Evolutionary conservation across 2,797 vertebrate species (phyloP).

Genomic region (Phrynocephalus forsythii): DNA sequence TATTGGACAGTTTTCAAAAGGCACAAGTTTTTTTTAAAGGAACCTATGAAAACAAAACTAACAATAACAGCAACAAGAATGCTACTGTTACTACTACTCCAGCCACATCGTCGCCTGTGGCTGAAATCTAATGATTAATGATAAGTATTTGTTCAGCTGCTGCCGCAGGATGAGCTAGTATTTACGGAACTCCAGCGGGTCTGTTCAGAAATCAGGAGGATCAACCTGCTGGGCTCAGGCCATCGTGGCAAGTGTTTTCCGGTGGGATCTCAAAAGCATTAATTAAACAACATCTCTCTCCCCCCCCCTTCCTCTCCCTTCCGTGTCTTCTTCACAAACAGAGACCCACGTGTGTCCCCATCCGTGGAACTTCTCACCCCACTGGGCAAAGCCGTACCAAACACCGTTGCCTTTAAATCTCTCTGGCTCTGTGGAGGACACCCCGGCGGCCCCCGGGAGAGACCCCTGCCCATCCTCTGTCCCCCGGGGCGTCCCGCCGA

Average conservation of each 20-base stretch:
- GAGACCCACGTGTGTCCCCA: slow-evolving; percentile 73
- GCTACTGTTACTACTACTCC: too few species aligned
- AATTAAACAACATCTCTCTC: background rate
- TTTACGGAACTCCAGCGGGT: too few species aligned
- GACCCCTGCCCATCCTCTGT: slow-evolving; percentile 66
- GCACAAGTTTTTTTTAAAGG: too few species aligned
- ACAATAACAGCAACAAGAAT: too few species aligned
- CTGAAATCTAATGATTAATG: too few species aligned
- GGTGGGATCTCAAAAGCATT: background rate
- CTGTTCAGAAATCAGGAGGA: too few species aligned
- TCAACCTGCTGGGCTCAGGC: too few species aligned
- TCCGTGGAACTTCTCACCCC: slow-evolving; percentile 74
- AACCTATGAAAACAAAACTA: too few species aligned
- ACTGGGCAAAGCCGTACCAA: slow-evolving; percentile 72
- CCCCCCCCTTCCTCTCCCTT: background rate
- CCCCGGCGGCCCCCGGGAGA: slow-evolving; percentile 33
- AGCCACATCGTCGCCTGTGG: too few species aligned
- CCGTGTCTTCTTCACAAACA: slow-evolving; percentile 60
- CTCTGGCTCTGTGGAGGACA: slow-evolving; percentile 52
- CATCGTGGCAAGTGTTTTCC: background rate
- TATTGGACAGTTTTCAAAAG: too few species aligned
- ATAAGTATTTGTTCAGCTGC: too few species aligned
- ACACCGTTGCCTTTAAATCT: slow-evolving; percentile 58
- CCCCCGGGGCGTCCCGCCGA: slow-evolving; percentile 53
- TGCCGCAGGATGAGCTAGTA: too few species aligned